These are phyloP conservation scores for Heliconius nattereri DNA, from an alignment of 1,140 invertebrate genomes.

Conservation along the genomic window DNA sequence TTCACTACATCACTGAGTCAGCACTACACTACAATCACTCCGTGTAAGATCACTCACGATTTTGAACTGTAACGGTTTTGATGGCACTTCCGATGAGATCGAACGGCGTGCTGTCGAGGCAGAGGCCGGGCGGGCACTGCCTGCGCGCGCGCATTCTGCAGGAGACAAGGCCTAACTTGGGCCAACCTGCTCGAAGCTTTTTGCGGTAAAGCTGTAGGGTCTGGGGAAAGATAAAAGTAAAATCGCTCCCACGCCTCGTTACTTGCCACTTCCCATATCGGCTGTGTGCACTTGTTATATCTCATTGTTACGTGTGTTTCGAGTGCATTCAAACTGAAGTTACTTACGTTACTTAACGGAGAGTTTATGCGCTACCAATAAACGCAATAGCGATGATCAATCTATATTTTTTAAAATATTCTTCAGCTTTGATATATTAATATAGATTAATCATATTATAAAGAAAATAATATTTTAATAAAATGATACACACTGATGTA, in stretches of 20 bases:
- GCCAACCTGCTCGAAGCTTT: conserved; percentile 32
- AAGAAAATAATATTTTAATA: neutral
- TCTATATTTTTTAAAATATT: too few relatives aligned
- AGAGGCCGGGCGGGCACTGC: conserved; percentile 46
- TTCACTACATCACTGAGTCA: conserved; percentile 23
- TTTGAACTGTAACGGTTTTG: conserved; percentile 27
- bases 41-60: conserved; percentile 23
- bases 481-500: neutral
- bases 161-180: neutral
- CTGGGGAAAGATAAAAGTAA: conserved; percentile 35
- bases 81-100: conserved; percentile 15
- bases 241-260: conserved; percentile 34
- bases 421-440: too few relatives aligned
- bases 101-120: conserved; percentile 24
- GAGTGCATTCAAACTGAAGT: too few relatives aligned
- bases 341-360: too few relatives aligned
- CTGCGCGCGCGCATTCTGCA: conserved; percentile 56
- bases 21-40: conserved; percentile 33
- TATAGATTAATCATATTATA: neutral
- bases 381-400: neutral
- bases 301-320: neutral
- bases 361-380: neutral
- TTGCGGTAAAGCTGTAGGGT: conserved; percentile 26
- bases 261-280: conserved; percentile 24
- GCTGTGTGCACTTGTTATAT: neutral